phyloP scores from a whole-genome alignment of 2,797 vertebrate genomes.

The Heliangelus exortis region DNA sequence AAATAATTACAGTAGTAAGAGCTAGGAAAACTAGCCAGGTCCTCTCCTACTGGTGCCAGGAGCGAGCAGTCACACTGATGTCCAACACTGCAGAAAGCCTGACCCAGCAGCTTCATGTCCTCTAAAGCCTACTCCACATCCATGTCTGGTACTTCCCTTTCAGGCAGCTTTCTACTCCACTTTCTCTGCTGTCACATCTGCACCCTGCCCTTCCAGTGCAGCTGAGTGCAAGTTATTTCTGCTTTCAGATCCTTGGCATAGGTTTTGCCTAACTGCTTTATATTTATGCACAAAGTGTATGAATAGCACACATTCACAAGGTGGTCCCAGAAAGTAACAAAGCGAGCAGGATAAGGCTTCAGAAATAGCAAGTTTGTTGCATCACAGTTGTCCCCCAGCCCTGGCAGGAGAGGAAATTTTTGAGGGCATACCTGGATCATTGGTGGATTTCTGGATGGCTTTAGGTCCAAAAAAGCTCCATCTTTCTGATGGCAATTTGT shows the following conservation, averaged over 20 bases:
- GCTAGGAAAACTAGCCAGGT: neutral
- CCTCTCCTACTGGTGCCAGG: neutral
- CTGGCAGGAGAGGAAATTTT: neutral
- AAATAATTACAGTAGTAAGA: neutral
- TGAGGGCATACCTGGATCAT: slow-evolving; percentile 71
- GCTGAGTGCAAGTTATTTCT: neutral
- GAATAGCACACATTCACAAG: neutral
- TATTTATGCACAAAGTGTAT: neutral
- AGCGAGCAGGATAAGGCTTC: neutral
- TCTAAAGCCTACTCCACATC: neutral
- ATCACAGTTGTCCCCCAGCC: neutral
- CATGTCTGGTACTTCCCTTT: neutral
- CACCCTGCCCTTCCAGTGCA: neutral
- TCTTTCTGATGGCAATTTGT: slow-evolving; percentile 73
- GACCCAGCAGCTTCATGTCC: neutral
- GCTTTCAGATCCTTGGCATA: neutral
- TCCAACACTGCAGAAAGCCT: neutral
- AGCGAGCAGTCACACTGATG: neutral
- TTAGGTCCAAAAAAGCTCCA: slow-evolving; percentile 81
- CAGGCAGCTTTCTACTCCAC: neutral
- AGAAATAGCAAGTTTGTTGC: neutral
- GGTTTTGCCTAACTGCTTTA: neutral
- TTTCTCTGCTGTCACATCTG: neutral
- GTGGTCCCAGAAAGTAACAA: neutral
- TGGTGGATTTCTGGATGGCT: slow-evolving; percentile 76